Evolutionary conservation across 2,888 invertebrate species (phyloP).

Genomic region (Sisyra terminalis): DNA sequence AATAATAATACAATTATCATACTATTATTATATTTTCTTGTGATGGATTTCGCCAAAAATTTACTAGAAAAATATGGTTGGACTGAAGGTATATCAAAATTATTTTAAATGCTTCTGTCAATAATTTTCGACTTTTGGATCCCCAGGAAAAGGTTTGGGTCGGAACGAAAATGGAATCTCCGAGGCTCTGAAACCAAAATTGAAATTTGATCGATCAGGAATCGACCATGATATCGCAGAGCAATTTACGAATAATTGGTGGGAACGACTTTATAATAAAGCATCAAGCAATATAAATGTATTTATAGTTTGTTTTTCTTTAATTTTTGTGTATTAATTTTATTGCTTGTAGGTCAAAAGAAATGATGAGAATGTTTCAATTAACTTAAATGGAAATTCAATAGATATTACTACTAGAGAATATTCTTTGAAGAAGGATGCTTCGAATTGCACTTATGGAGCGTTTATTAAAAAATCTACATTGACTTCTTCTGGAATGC

Average conservation of each 20-base stretch:
- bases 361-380: constrained; percentile 16
- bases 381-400: constrained; percentile 16
- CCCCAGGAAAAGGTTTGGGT: constrained; percentile 77
- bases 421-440: constrained; percentile 20
- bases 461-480: constrained; percentile 30
- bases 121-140: not conserved
- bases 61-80: constrained; percentile 64
- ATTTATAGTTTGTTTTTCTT: constrained; percentile 13
- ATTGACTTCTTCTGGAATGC: constrained; percentile 24
- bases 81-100: constrained; percentile 37
- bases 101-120: not conserved
- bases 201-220: constrained; percentile 65
- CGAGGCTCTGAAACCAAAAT: constrained; percentile 56
- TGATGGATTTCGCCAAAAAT: constrained; percentile 52
- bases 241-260: constrained; percentile 72
- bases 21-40: too few relatives aligned
- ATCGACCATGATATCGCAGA: constrained; percentile 60
- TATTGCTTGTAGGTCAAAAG: constrained; percentile 14
- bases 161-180: constrained; percentile 63
- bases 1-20: too few relatives aligned
- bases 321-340: constrained; percentile 14
- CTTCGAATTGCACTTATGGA: constrained; percentile 23
- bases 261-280: constrained; percentile 62
- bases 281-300: constrained; percentile 52
- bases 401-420: constrained; percentile 24